These are phyloP conservation scores for Podarcis raffonei DNA, from an alignment of 2,113 vertebrate species.

Conservation along the genomic window DNA sequence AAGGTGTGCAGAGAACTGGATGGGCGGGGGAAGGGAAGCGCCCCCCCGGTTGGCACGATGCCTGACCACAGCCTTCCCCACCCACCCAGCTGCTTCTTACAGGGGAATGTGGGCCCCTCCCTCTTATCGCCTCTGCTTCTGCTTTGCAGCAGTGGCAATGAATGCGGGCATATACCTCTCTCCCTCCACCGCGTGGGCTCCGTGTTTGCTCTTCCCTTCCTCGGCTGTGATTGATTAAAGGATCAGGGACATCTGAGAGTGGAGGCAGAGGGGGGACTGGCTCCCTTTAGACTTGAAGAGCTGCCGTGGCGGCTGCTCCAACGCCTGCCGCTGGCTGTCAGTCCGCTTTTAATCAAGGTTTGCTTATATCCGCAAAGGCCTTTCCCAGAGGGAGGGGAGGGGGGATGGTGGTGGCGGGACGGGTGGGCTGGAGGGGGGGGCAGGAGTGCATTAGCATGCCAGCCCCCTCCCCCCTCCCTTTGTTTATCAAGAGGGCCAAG, in stretches of 20 bases:
- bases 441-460: conserved; percentile 71
- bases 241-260: conserved; percentile 61
- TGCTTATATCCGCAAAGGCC: conserved; percentile 74
- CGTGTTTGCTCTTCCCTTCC: conserved; percentile 64
- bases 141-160: conserved; percentile 46
- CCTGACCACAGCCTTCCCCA: neutral
- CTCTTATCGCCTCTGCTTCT: conserved; percentile 31
- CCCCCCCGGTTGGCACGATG: neutral
- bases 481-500: conserved; percentile 71
- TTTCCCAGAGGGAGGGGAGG: conserved; percentile 71
- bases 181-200: conserved; percentile 44
- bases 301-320: conserved; percentile 65
- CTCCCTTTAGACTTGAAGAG: conserved; percentile 69
- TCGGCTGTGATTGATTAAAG: conserved; percentile 68
- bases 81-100: neutral
- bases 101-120: neutral
- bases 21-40: neutral
- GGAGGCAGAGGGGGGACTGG: conserved; percentile 58
- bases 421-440: conserved; percentile 58
- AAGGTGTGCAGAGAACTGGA: neutral
- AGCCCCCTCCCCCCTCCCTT: conserved; percentile 62
- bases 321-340: conserved; percentile 64
- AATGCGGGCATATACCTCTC: conserved; percentile 64
- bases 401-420: conserved; percentile 53
- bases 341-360: conserved; percentile 70